phyloP scores from a whole-genome alignment of 2,113 vertebrate species.

The Zapornia atra region DNA sequence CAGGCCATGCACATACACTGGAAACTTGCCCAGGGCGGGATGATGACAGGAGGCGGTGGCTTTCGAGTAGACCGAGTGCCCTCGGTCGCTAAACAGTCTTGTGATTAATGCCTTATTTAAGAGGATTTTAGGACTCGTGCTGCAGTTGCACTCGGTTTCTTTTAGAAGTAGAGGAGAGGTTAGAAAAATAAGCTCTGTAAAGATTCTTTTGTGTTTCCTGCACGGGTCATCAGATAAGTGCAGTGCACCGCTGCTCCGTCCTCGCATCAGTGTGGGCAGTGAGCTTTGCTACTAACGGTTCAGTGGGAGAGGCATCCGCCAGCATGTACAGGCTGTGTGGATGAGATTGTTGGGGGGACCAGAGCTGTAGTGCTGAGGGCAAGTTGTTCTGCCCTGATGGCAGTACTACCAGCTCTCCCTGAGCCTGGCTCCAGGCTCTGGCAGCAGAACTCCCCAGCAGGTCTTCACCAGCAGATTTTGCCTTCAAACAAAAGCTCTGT shows the following conservation, averaged over 20 bases:
- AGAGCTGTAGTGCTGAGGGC: not conserved
- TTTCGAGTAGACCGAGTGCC: fast-evolving
- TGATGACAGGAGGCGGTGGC: not conserved
- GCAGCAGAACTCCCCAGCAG: not conserved
- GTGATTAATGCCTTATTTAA: slow-evolving; percentile 52
- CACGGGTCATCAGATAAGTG: not conserved
- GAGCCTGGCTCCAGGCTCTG: not conserved
- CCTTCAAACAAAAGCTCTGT: not conserved
- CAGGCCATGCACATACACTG: not conserved
- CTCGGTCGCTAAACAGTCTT: slow-evolving; percentile 15
- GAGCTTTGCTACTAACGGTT: not conserved
- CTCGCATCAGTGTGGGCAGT: not conserved
- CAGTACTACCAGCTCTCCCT: not conserved
- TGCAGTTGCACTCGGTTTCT: not conserved
- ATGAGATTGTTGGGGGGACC: not conserved
- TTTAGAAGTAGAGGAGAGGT: slow-evolving; percentile 9
- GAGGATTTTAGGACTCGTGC: slow-evolving; percentile 45
- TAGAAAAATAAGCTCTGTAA: not conserved
- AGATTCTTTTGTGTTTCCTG: not conserved
- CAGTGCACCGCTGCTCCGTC: not conserved
- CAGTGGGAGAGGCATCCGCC: not conserved
- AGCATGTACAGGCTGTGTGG: not conserved
- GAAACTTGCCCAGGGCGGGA: slow-evolving; percentile 19
- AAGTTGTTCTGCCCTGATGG: not conserved
- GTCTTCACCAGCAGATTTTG: not conserved